These are phyloP conservation scores for Belonocnema kinseyi DNA, from an alignment of 1,140 invertebrate species.

Conservation along the genomic window DNA sequence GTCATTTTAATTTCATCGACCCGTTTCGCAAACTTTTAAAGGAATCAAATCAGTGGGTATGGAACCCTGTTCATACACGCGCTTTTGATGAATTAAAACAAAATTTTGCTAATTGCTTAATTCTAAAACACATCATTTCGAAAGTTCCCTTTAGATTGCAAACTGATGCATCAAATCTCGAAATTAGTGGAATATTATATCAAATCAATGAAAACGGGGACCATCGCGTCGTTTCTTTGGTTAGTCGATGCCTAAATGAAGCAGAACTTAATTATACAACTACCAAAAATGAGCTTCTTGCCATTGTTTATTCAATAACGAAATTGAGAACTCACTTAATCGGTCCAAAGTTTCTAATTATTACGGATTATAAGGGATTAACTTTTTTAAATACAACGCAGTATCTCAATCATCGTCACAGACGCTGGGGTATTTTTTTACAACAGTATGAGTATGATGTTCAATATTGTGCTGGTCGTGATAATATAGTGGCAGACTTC, in stretches of 20 bases:
- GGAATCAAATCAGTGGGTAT: constrained; percentile 30
- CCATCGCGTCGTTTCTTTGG: too few relatives aligned
- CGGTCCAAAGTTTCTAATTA: too few relatives aligned
- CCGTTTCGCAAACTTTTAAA: constrained; percentile 37
- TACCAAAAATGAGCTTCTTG: too few relatives aligned
- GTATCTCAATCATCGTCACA: constrained; percentile 59
- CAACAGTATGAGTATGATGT: not conserved
- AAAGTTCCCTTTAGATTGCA: constrained; percentile 27
- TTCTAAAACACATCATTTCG: constrained; percentile 35
- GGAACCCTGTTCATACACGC: constrained; percentile 17
- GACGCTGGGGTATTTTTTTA: constrained; percentile 58
- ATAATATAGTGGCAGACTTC: not conserved
- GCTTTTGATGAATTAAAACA: constrained; percentile 40
- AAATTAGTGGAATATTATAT: too few relatives aligned
- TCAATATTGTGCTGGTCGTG: not conserved
- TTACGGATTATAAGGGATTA: too few relatives aligned
- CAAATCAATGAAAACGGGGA: too few relatives aligned
- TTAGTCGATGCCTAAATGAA: too few relatives aligned
- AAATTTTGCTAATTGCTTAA: constrained; percentile 32
- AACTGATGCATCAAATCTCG: not conserved
- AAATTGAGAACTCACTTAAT: too few relatives aligned
- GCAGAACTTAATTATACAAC: too few relatives aligned
- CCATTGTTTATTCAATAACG: too few relatives aligned
- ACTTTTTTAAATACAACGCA: too few relatives aligned
- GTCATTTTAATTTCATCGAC: too few relatives aligned